Conservation (phyloP, 2,888 invertebrate species). For the Amphipyra berbera region DNA sequence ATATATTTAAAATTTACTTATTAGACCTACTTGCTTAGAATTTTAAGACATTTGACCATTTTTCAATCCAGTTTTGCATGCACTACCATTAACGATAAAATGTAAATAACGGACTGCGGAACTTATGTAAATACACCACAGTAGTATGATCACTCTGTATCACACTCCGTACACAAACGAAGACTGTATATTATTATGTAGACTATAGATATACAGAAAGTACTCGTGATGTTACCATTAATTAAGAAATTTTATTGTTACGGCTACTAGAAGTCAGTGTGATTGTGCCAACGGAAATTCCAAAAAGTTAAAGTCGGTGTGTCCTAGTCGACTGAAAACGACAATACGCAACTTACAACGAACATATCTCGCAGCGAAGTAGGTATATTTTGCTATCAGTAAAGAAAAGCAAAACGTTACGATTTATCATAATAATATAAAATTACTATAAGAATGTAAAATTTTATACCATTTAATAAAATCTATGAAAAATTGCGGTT, state of each 20-base stretch:
- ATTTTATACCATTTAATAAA: conserved; percentile 88
- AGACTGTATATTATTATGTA: conserved; percentile 79
- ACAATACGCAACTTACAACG: conserved; percentile 60
- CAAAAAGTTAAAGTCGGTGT: conserved; percentile 52
- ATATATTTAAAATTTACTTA: conserved; percentile 78
- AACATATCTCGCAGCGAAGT: conserved; percentile 59
- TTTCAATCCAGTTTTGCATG: conserved; percentile 74
- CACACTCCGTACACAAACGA: conserved; percentile 68
- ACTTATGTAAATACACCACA: conserved; percentile 85
- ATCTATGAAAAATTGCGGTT: conserved; percentile 72
- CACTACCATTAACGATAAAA: conserved; percentile 63
- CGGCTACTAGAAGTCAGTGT: conserved; percentile 53
- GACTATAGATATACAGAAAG: conserved; percentile 69
- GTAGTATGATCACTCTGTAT: conserved; percentile 56
- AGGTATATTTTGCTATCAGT: conserved; percentile 56
- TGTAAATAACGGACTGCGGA: conserved; percentile 76
- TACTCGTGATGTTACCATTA: conserved; percentile 69
- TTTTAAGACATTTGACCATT: conserved; percentile 72
- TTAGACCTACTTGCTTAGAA: conserved; percentile 74
- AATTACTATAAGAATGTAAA: conserved; percentile 75
- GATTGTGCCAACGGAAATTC: conserved; percentile 67
- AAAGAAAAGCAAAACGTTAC: conserved; percentile 63
- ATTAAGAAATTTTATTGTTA: conserved; percentile 59
- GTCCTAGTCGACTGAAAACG: conserved; percentile 70
- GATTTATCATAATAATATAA: conserved; percentile 76